A percentile compares a stretch with the other conserved stretches of the same genome.
These are phyloP conservation scores for Phaethornis superciliosus DNA, from an alignment of 2,113 vertebrate genomes.

Conservation along the genomic window DNA sequence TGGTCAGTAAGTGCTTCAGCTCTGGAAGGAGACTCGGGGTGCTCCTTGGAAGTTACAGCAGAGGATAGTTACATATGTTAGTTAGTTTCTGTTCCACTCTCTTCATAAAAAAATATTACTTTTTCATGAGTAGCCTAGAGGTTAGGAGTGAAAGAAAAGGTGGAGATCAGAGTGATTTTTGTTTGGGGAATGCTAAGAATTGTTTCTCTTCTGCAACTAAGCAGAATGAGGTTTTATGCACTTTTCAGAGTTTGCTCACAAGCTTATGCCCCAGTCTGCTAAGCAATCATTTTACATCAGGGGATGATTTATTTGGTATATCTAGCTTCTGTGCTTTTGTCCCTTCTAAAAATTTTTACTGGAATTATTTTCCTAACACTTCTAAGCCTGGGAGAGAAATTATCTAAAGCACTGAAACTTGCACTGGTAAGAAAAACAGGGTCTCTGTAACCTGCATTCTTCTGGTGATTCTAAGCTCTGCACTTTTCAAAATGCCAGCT, in stretches of 20 bases:
- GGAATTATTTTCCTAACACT: not conserved
- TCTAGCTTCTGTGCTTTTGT: not conserved
- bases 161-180: not conserved
- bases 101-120: not conserved
- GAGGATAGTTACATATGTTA: not conserved
- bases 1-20: not conserved
- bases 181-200: not conserved
- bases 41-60: not conserved
- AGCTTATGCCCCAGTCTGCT: not conserved
- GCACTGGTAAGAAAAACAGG: not conserved
- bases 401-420: not conserved
- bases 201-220: not conserved
- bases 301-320: not conserved
- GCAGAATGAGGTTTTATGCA: not conserved
- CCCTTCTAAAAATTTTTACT: not conserved
- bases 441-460: not conserved
- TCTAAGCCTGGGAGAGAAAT: not conserved
- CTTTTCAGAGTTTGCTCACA: not conserved
- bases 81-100: not conserved
- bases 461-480: not conserved
- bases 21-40: not conserved
- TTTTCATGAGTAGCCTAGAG: not conserved
- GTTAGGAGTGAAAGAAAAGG: not conserved
- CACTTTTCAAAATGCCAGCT: not conserved
- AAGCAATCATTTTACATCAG: not conserved